phyloP scores from a whole-genome alignment of 2,797 vertebrate genomes.

The Rhyacichthys aspro region DNA sequence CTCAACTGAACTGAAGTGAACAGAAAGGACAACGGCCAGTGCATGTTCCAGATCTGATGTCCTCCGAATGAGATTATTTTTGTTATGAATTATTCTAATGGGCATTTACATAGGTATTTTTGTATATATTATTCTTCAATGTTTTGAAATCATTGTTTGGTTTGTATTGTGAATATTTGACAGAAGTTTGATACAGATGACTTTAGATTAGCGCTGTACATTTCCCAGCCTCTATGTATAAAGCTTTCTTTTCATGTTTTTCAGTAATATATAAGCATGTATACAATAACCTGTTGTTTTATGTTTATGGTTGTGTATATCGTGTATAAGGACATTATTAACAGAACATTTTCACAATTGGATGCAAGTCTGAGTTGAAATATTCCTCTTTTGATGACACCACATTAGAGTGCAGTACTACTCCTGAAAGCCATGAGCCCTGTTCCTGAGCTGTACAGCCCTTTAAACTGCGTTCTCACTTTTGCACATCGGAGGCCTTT shows the following conservation, averaged over 20 bases:
- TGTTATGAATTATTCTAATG: slow-evolving; percentile 76
- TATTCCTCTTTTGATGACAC: slow-evolving; percentile 5
- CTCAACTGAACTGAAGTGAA: slow-evolving; percentile 38
- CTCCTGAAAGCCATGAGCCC: slow-evolving; percentile 63
- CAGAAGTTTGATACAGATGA: slow-evolving; percentile 79
- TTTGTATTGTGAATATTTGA: slow-evolving; percentile 78
- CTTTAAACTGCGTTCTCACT: slow-evolving; percentile 75
- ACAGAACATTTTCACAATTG: slow-evolving; percentile 81
- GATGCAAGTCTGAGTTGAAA: slow-evolving; percentile 83
- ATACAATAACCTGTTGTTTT: slow-evolving; percentile 85
- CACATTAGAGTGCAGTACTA: slow-evolving; percentile 16
- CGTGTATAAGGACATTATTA: slow-evolving; percentile 73
- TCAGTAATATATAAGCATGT: slow-evolving; percentile 89
- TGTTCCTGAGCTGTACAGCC: slow-evolving; percentile 66
- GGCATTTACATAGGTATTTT: slow-evolving; percentile 85
- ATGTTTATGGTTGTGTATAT: slow-evolving; percentile 87
- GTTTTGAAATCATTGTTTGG: slow-evolving; percentile 75
- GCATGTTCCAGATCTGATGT: slow-evolving; percentile 77
- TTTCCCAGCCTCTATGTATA: slow-evolving; percentile 87
- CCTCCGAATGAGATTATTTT: slow-evolving; percentile 76
- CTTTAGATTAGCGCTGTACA: slow-evolving; percentile 84
- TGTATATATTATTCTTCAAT: slow-evolving; percentile 75
- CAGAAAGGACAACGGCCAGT: slow-evolving; percentile 61
- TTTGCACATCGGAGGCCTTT: slow-evolving; percentile 71
- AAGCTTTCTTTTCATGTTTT: slow-evolving; percentile 84